Evolutionary conservation across 2,797 vertebrate species (phyloP), one percentile per base, ranked within the genome.

Genomic region (Helostoma temminkii): DNA sequence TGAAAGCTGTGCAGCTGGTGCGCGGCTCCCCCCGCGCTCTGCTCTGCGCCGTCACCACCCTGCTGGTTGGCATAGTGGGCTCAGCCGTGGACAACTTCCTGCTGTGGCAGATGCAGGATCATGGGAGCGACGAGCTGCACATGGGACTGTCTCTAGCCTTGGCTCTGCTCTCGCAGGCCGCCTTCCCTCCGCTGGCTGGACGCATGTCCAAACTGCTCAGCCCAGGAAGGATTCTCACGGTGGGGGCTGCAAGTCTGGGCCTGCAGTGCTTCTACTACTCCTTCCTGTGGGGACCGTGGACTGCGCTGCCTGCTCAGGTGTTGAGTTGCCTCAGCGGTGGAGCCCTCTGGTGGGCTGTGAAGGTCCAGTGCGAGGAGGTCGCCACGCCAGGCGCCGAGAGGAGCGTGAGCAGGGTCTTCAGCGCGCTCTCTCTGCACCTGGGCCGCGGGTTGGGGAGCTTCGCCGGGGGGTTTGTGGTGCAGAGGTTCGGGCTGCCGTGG

Each of bases 101-200:
- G 1, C 92, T 96, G 65, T 98, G 96, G 97, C 92, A 95, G 89
- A 96, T 97, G 96, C 81, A 95, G 85, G 96, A 97, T 61, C 86
- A 70, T 0, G 93, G 93, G 41, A 90, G 96, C 74, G 65, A 71
- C 0, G 94, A 97, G 85, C 87, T 96, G 42, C 94, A 93, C 80
- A 95, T 97, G 95, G 97, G 95, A 1, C 46, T 93, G 42, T 83
- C 89, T 0, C 86, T 96, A 0, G 82, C 94, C 0, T 8, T 94
- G 1, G 90, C 89, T n/a, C 84, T 94, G 16, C 71, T 97, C 21
- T 93, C 93, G 0, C 95, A 96, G 66, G 75, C 92, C 2, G 5
- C 84, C 24, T 94, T 96, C 19, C 42, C 89, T 58, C 9, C 92
- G 76, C 66, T 92, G 47, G 88, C 86, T 5, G 39, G 65, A 3